Conservation (phyloP, 2,797 vertebrate species). For the Alcedo atthis region DNA sequence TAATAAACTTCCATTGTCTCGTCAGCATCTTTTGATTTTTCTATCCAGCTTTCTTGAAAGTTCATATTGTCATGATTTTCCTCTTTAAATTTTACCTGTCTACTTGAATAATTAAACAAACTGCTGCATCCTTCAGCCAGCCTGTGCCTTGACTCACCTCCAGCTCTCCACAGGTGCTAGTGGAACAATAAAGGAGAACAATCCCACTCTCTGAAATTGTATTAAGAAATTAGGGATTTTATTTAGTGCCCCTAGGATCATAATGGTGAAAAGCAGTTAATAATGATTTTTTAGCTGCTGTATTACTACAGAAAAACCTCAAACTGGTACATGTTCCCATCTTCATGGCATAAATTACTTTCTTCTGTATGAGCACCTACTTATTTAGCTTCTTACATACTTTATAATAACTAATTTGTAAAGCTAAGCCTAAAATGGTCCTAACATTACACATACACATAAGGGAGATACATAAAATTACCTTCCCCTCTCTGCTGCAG, state of each 20-base stretch:
- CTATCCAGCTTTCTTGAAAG: neutral
- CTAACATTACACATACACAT: neutral
- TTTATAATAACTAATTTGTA: constrained; percentile 22
- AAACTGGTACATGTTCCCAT: neutral
- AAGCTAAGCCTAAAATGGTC: neutral
- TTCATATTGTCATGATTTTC: neutral
- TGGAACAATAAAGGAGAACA: neutral
- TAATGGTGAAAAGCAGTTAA: neutral
- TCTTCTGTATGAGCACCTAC: neutral
- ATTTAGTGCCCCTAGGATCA: neutral
- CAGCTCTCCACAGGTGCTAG: neutral
- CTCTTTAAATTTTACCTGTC: neutral
- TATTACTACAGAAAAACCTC: neutral
- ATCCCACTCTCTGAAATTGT: neutral
- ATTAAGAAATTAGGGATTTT: neutral
- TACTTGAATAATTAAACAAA: neutral
- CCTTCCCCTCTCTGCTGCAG: constrained; percentile 22
- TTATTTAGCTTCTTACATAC: neutral
- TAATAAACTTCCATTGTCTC: neutral
- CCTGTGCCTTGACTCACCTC: neutral
- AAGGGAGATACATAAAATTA: constrained; percentile 32
- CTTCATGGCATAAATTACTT: neutral
- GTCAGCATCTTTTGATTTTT: neutral
- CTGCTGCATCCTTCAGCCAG: neutral
- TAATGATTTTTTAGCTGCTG: neutral